Percentiles rank a stretch among this genome's conserved stretches.
These are phyloP conservation scores for Pao palembangensis DNA, from an alignment of 2,113 vertebrate genomes.

Conservation along the genomic window DNA sequence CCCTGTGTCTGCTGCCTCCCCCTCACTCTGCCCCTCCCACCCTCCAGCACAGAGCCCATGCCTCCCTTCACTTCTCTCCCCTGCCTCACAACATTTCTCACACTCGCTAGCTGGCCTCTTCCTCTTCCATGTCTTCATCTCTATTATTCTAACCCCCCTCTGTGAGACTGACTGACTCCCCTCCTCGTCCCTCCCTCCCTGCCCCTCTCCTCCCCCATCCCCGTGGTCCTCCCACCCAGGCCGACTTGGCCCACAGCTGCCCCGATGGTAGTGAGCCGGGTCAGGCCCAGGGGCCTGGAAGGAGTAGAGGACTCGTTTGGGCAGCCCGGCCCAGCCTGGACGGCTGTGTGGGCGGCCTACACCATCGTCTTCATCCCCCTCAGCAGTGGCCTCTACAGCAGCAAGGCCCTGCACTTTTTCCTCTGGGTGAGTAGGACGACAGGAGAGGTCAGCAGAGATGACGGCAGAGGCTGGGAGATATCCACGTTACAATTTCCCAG, in stretches of 20 bases:
- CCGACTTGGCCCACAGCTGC: conserved; percentile 42
- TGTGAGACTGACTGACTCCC: conserved; percentile 44
- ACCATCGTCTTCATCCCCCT: conserved; percentile 80
- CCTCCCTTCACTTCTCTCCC: conserved; percentile 50
- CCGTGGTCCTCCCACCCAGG: conserved; percentile 44
- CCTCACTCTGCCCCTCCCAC: conserved; percentile 51
- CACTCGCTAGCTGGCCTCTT: conserved; percentile 46
- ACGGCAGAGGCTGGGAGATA: not conserved
- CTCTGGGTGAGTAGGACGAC: conserved; percentile 72
- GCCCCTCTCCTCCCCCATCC: conserved; percentile 28
- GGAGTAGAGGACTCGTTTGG: conserved; percentile 50
- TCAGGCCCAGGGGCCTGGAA: conserved; percentile 67
- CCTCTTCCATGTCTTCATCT: conserved; percentile 43
- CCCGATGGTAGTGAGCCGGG: conserved; percentile 69
- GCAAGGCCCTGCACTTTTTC: conserved; percentile 77
- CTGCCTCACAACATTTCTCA: conserved; percentile 52
- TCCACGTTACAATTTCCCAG: too few species aligned
- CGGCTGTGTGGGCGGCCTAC: conserved; percentile 71
- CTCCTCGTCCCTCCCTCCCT: conserved; percentile 38
- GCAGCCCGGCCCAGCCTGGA: conserved; percentile 56
- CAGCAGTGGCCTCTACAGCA: conserved; percentile 76
- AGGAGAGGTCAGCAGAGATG: not conserved
- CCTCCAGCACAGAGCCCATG: conserved; percentile 40
- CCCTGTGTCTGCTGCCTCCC: conserved; percentile 16
- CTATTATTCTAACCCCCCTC: conserved; percentile 28